Percentiles rank a stretch among this genome's conserved stretches.
Conservation (phyloP, 2,888 invertebrate genomes). For the Harpagoxenus sublaevis region DNA sequence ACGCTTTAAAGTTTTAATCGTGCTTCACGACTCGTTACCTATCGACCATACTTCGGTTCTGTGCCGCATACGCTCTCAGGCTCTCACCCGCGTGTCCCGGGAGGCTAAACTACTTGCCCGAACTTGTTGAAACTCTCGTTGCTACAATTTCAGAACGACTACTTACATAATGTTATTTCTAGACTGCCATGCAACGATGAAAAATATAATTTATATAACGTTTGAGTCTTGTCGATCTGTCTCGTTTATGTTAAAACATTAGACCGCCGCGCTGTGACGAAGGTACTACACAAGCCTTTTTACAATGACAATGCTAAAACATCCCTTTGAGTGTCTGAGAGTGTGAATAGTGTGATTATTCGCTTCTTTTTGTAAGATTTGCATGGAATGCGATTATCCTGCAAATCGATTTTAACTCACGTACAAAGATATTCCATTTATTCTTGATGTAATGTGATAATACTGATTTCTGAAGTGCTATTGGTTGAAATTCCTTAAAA, state of each 20-base stretch:
- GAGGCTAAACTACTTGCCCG: slow-evolving; percentile 68
- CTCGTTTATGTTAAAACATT: slow-evolving; percentile 18
- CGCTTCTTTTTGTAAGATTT: background rate
- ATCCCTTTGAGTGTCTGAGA: background rate
- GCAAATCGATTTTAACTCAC: slow-evolving; percentile 7
- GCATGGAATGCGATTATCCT: background rate
- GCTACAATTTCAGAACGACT: slow-evolving; percentile 54
- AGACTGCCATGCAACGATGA: slow-evolving; percentile 34
- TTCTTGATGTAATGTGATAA: background rate
- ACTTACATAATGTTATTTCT: slow-evolving; percentile 41
- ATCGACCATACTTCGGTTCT: slow-evolving; percentile 70
- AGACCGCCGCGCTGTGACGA: background rate
- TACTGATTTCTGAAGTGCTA: background rate
- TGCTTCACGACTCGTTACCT: slow-evolving; percentile 76
- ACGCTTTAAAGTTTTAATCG: slow-evolving; percentile 79
- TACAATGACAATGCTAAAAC: background rate
- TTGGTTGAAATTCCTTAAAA: slow-evolving; percentile 27
- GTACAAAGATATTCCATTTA: background rate
- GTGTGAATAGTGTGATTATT: background rate
- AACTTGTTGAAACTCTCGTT: slow-evolving; percentile 60
- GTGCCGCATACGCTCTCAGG: slow-evolving; percentile 61
- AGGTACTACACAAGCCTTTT: background rate
- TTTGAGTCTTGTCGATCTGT: background rate
- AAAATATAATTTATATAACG: slow-evolving; percentile 39
- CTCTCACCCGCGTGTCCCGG: slow-evolving; percentile 61